Percentiles rank a stretch among this genome's conserved stretches.
These are phyloP conservation scores for Cecropterus lyciades DNA, from an alignment of 1,140 invertebrate species.

Conservation along the genomic window DNA sequence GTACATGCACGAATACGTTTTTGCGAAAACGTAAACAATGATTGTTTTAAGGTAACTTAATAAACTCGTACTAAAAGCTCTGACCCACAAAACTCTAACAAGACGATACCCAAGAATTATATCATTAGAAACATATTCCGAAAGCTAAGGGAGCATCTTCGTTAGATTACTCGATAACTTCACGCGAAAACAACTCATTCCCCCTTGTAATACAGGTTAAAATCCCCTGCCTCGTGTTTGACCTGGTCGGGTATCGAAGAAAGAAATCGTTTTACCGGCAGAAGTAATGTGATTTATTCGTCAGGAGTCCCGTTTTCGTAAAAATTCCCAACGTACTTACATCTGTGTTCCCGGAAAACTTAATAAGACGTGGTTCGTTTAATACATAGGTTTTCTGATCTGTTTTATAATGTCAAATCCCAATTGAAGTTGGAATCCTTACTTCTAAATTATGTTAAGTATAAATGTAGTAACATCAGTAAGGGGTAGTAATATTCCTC, in stretches of 20 bases:
- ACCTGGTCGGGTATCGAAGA: not conserved
- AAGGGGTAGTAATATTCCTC: too few relatives aligned
- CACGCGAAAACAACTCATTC: constrained; percentile 1
- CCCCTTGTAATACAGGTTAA: not conserved
- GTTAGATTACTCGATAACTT: constrained; percentile 5
- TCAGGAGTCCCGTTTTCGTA: constrained; percentile 30
- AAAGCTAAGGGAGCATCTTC: constrained; percentile 4
- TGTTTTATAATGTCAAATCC: too few relatives aligned
- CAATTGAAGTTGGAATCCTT: too few relatives aligned
- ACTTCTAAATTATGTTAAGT: too few relatives aligned
- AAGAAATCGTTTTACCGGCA: constrained; percentile 29
- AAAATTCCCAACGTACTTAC: constrained; percentile 5
- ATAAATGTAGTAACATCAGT: too few relatives aligned
- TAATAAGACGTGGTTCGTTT: too few relatives aligned
- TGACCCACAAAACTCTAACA: too few relatives aligned
- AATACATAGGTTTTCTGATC: too few relatives aligned
- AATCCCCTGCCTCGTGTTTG: not conserved
- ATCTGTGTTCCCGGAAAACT: constrained; percentile 10
- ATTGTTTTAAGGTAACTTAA: too few relatives aligned
- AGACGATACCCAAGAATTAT: constrained; percentile 1
- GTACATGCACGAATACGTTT: too few relatives aligned
- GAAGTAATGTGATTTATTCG: constrained; percentile 36
- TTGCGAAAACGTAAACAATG: too few relatives aligned
- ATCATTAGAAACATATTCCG: constrained; percentile 20
- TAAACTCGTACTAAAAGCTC: too few relatives aligned